Base-by-base conservation (phyloP, 2,113 vertebrate species). In the Zootoca vivipara region DNA sequence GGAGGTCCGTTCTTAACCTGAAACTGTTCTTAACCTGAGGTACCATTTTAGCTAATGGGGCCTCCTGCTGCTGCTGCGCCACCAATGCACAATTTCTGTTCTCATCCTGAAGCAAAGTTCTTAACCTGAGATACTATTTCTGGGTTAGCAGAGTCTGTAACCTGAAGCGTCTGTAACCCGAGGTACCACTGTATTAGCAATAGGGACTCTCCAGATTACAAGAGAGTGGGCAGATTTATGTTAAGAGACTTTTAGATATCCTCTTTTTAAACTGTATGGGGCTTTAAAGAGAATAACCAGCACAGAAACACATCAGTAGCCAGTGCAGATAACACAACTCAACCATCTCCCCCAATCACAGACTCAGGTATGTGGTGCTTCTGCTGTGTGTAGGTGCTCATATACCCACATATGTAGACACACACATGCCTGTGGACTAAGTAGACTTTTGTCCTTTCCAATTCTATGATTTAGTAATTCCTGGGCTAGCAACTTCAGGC, bases 361-460 rank as follows among this genome's bases (percentile, higher is more conserved):
- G 8, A n/a, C 13, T 72, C 16, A 70, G 35, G 15, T 77, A 77
- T 46, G 46, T 46, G 35, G 35, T 28, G 24, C 38, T 78, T 78
- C 40, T 46, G 38, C 22, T 35, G 26, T 73, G 38, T 40, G 35
- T 24, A 6, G 6, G 18, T 40, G 18, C 20, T 20, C 35, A 40
- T 35, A 5, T 73, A 30, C 1, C 38, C 7, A 20, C 4, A 65
- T 64, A 40, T 42, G 0, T 82, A 46, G 4, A n/a, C 2, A 40
- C 8, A 22, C 4, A 65, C 40, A 40, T 64, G 1, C 56, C 75
- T 35, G 33, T 64, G 28, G 22, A n/a, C 35, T 33, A 78, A n/a
- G 0, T 0, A 0, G 28, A 85, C 8, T 78, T 40, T 42, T 28
- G 33, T 42, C 35, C 38, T 65, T 78, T n/a, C 38, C 35, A 67